Base-by-base conservation (phyloP, 2,113 vertebrate species). In the Ammospiza nelsoni region DNA sequence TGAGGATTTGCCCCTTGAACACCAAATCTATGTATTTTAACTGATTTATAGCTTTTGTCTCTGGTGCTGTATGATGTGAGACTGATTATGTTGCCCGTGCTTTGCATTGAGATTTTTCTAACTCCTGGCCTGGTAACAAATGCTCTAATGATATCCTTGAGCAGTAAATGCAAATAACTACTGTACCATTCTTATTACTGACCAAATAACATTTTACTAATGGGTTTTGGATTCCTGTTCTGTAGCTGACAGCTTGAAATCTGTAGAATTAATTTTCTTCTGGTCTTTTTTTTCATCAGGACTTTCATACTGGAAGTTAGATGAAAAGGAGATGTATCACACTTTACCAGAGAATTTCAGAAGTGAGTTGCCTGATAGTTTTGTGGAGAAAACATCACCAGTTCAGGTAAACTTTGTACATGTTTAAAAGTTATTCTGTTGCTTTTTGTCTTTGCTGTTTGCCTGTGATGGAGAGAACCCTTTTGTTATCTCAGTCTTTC, bases 271-370 rank as follows among this genome's bases (percentile, higher is more conserved):
- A 35, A 55, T 63, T 65, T 68, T 59, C 4, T 37, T 74, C 11
- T 25, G 22, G 24, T 75, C 2, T 55, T 59, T 89, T 90, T 75
- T 46, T 63, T 87, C 33, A 58, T 37, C 35, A 99, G 99, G 99
- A 41, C 97, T 99, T 80, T 98, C 98, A 0, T 99, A 99, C 57
- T 99, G 99, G 99, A 99, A 98, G 49, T 94, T 98, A 94, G 98
- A 99, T 57, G 99, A 99, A 90, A 98, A 95, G 65, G 99, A 99
- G 46, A 96, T 98, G 76, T 99, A 99, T 72, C 97, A 87, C 55
- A 97, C 98, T 29, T 98, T 99, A 85, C 99, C 99, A 29, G 98
- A 98, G 92, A 98, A 98, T 84, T 97, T 98, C 28, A 98, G 98
- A 96, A 98, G 92, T 20, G 96, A 96, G 2, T 96, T 98, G 5